phyloP scores from a whole-genome alignment of 1,140 invertebrate genomes.

The Sweltsa coloradensis region DNA sequence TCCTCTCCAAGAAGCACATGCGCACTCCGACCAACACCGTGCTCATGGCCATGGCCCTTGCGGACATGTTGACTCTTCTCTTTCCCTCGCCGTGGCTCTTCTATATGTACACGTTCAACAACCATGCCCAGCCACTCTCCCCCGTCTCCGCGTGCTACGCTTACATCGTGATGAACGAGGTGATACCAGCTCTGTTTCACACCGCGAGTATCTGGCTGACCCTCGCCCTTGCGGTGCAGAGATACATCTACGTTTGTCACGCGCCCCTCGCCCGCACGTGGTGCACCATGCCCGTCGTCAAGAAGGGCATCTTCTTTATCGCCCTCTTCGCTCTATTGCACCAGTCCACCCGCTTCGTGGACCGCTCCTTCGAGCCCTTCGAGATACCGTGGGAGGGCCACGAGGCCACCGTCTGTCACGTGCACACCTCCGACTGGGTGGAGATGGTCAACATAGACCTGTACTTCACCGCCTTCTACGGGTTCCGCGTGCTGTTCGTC shows the following conservation, averaged over 20 bases:
- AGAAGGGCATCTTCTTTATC: conserved; percentile 62
- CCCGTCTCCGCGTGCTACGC: conserved; percentile 63
- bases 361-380: conserved; percentile 40
- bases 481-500: conserved; percentile 81
- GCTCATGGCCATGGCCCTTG: conserved; percentile 74
- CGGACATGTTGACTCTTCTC: conserved; percentile 83
- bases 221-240: conserved; percentile 71
- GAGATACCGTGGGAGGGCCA: conserved; percentile 48
- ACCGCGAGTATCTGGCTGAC: conserved; percentile 88
- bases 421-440: conserved; percentile 50
- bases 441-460: conserved; percentile 45
- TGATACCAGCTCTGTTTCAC: conserved; percentile 79
- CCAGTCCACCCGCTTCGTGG: conserved; percentile 67
- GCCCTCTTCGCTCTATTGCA: conserved; percentile 61
- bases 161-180: conserved; percentile 68
- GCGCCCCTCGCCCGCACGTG: conserved; percentile 69
- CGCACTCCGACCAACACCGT: conserved; percentile 55
- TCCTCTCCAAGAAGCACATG: conserved; percentile 52
- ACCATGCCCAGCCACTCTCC: conserved; percentile 63
- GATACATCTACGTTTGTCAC: conserved; percentile 85
- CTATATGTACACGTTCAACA: conserved; percentile 83
- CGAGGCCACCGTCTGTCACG: conserved; percentile 35
- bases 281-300: conserved; percentile 75
- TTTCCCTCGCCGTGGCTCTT: conserved; percentile 77
- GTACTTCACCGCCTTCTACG: conserved; percentile 71